A percentile compares a stretch with the other conserved stretches of the same genome.
Evolutionary conservation across 1,140 invertebrate genomes (phyloP).

Genomic region (Drosophila rhopaloa): DNA sequence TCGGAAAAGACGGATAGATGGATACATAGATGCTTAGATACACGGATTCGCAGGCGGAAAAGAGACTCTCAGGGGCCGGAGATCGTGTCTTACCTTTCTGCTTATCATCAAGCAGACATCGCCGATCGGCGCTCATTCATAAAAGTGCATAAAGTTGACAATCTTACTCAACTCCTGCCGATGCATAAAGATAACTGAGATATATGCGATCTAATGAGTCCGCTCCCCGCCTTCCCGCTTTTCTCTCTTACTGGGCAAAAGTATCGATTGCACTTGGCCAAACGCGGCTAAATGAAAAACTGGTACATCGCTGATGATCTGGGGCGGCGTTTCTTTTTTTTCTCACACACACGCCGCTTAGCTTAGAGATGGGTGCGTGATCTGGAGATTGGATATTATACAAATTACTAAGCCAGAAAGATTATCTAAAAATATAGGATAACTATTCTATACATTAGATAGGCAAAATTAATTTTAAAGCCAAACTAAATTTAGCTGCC

Average conservation of each 20-base stretch:
- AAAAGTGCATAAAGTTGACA: conserved; percentile 71
- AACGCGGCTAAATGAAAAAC: conserved; percentile 66
- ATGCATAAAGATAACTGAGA: conserved; percentile 77
- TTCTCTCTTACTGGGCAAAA: conserved; percentile 51
- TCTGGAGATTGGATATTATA: not conserved
- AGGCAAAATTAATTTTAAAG: no score
- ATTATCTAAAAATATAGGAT: not conserved
- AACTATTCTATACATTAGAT: no score
- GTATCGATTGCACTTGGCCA: conserved; percentile 78
- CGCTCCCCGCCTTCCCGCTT: conserved; percentile 6
- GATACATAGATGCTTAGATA: conserved; percentile 43
- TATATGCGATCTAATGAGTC: conserved; percentile 78
- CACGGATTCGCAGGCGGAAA: conserved; percentile 11
- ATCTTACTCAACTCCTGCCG: conserved; percentile 72
- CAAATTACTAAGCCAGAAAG: not conserved
- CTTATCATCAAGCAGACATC: conserved; percentile 71
- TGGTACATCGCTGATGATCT: conserved; percentile 53
- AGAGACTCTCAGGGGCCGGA: conserved; percentile 23
- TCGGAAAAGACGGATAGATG: conserved; percentile 36
- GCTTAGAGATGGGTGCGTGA: conserved; percentile 30
- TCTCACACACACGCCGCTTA: conserved; percentile 55
- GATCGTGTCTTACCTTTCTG: conserved; percentile 40
- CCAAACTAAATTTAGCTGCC: not conserved
- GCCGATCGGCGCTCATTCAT: conserved; percentile 72
- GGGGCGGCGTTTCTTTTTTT: conserved; percentile 40